Evolutionary conservation across 2,797 vertebrate species (phyloP).

Genomic region (Hyperoplus lanceolatus): DNA sequence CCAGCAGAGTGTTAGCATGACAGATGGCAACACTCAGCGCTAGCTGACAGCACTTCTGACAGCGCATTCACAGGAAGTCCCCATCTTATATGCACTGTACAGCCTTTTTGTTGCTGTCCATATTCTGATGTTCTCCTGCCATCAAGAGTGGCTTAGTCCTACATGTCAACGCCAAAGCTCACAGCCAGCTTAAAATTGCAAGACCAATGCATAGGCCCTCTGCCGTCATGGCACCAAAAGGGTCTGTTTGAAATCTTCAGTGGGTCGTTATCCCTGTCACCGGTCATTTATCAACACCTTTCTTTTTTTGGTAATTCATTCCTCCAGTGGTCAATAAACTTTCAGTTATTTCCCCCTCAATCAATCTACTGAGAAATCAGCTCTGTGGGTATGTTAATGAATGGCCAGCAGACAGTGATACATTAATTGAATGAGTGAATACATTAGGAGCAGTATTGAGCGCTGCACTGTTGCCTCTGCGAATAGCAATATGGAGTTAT

Average conservation of each 20-base stretch:
- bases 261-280: slow-evolving; percentile 72
- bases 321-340: slow-evolving; percentile 74
- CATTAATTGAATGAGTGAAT: slow-evolving; percentile 82
- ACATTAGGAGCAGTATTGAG: slow-evolving; percentile 74
- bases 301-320: slow-evolving; percentile 73
- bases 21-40: slow-evolving; percentile 80
- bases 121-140: slow-evolving; percentile 71
- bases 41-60: slow-evolving; percentile 81
- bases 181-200: slow-evolving; percentile 51
- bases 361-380: slow-evolving; percentile 77
- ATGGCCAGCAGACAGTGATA: slow-evolving; percentile 69
- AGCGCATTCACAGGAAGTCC: slow-evolving; percentile 72
- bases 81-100: slow-evolving; percentile 65
- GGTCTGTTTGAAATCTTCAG: slow-evolving; percentile 66
- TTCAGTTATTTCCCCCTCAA: slow-evolving; percentile 74
- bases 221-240: slow-evolving; percentile 43
- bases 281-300: slow-evolving; percentile 76
- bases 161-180: slow-evolving; percentile 57
- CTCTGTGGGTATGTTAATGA: slow-evolving; percentile 72
- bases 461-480: slow-evolving; percentile 57
- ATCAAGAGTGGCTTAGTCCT: slow-evolving; percentile 56
- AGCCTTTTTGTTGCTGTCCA: slow-evolving; percentile 67
- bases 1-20: slow-evolving; percentile 76
- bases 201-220: slow-evolving; percentile 46
- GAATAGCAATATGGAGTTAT: slow-evolving; percentile 71